Evolutionary conservation across 2,888 invertebrate species (phyloP), one percentile per base, ranked within the genome.

Genomic region (Agonopterix alstromeriana): DNA sequence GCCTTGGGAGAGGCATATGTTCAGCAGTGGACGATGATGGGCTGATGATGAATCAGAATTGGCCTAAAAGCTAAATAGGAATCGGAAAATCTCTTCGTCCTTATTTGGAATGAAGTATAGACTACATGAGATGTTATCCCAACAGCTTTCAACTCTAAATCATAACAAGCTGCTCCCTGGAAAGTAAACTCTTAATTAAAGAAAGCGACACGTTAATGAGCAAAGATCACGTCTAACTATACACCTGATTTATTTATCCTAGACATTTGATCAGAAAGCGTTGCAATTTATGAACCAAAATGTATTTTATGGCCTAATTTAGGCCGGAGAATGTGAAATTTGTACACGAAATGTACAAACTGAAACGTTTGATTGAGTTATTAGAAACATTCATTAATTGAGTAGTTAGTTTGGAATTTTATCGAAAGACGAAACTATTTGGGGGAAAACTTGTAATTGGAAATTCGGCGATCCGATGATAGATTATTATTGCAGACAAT

Each of bases 221-320:
- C 46, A 8, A 12, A 7, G 4, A 17, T 2, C 11, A 17, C 14
- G 43, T 27, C 27, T 9, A 43, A 27, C n/a, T n/a, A 27, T 27
- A 9, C 27, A 45, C 36, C 42, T 50, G 47, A 51, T 46, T 45
- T 46, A 75, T 76, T 74, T 69, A 73, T 69, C 67, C 65, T 61
- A 61, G 61, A 62, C 58, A 61, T 59, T 59, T 66, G 70, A 54
- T 64, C 73, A 78, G 78, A 78, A 77, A 78, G 78, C 78, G 78
- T 78, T 73, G 63, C 70, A 52, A 54, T 56, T 57, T 54, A 57
- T 53, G 49, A 47, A 46, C 51, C 40, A 47, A 46, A 35, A 41
- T 41, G 35, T 36, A 36, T 35, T 46, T 46, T 46, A 46, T 41
- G 41, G 35, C 10, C 41, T 40, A n/a, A 10, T 36, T 36, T 27